These are phyloP conservation scores for Dufourea novaeangliae DNA, from an alignment of 1,140 invertebrate species.

Conservation along the genomic window DNA sequence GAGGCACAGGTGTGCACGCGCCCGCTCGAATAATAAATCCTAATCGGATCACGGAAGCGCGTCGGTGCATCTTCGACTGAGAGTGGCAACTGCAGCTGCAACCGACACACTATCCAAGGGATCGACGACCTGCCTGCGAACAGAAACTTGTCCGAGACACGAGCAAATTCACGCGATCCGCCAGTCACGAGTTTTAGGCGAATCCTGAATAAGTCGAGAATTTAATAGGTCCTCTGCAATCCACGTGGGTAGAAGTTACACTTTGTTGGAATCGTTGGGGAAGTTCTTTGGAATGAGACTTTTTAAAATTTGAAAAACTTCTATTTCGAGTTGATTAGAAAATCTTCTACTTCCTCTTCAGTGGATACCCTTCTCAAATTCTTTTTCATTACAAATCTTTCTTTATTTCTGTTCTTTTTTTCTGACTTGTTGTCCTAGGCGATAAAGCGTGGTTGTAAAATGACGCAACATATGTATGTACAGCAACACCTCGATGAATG, in stretches of 20 bases:
- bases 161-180: neutral
- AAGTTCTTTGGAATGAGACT: too few species aligned
- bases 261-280: neutral
- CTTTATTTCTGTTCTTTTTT: too few species aligned
- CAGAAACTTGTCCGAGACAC: neutral
- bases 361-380: too few species aligned
- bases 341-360: too few species aligned
- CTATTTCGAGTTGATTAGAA: too few species aligned
- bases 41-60: constrained; percentile 49
- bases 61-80: constrained; percentile 34
- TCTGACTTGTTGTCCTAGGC: too few species aligned
- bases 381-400: too few species aligned
- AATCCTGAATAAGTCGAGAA: neutral
- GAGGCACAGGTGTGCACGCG: constrained; percentile 47
- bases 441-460: too few species aligned
- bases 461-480: too few species aligned
- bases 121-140: constrained; percentile 21
- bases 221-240: neutral
- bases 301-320: too few species aligned
- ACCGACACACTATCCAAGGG: constrained; percentile 9
- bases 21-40: constrained; percentile 47
- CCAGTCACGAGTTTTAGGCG: neutral
- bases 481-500: too few species aligned
- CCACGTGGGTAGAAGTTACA: neutral
- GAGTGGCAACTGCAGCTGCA: constrained; percentile 35